Evolutionary conservation across 2,888 invertebrate species (phyloP), one percentile per base, ranked within the genome.

Genomic region (Lepas anatifera): DNA sequence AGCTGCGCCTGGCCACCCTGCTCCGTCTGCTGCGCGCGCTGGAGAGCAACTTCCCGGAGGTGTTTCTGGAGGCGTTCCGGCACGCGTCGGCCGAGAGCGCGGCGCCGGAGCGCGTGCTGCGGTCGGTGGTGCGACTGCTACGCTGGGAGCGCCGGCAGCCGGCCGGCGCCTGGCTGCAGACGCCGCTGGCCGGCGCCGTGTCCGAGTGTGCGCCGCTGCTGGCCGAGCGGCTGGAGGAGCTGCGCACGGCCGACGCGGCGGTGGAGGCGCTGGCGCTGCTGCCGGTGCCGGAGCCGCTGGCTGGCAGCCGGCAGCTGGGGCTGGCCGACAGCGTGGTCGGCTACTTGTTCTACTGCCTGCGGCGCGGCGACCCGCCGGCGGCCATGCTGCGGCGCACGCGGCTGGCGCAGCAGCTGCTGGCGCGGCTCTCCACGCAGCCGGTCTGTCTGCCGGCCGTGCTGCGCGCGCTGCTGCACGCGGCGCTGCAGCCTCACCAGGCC

Each of bases 381-480:
- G 22, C 6, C 22, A 58, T 58, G 58, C 58, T 58, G 35, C 32
- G 58, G 2, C 58, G 58, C 22, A 22, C 35, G 18, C 32, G 58
- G 35, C 35, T 58, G 32, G 58, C 58, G 32, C 58, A 58, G 58
- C 58, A 58, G 58, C 58, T 58, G 58, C 58, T 58, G 58, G 58
- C 58, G 35, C 58, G 58, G 32, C 58, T 58, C 32, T 32, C 58
- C 7, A 35, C 35, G 32, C 66, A 37, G 66, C 27, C 66, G n/a
- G 66, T 66, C 39, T 66, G 66, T 22, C 25, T 66, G 27, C 66
- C 66, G 39, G 66, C 66, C 25, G 66, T 41, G 39, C 41, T 66
- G 66, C 66, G 66, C 27, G 39, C 39, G 39, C 27, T 66, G 66
- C 39, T 66, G 66, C 66, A 66, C 37, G 66, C 39, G 25, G 66